Percentiles rank a stretch among this genome's conserved stretches.
Evolutionary conservation across 2,113 vertebrate species (phyloP).

Genomic region (Malaclemys terrapin): DNA sequence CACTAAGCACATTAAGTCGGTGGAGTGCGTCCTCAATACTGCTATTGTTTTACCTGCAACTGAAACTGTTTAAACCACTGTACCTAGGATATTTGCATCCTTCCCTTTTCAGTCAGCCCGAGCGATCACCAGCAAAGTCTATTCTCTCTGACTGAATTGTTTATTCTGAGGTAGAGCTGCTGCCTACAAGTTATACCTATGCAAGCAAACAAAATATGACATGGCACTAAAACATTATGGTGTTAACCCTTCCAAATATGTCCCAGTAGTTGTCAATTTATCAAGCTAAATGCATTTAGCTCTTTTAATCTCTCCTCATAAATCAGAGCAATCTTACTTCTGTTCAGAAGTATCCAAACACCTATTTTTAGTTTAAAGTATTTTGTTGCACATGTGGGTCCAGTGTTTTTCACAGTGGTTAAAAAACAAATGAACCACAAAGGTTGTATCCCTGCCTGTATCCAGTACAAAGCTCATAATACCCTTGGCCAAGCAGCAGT

Average conservation of each 20-base stretch:
- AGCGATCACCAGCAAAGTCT: neutral
- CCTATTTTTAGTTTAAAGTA: neutral
- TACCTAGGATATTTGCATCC: neutral
- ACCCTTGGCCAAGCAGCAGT: neutral
- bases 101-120: neutral
- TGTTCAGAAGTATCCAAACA: neutral
- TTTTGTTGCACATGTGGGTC: neutral
- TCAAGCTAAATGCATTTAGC: neutral
- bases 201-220: neutral
- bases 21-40: neutral
- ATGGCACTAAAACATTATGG: rapidly evolving
- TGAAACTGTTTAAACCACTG: slow-evolving; percentile 17
- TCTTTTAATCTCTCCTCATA: neutral
- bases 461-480: neutral
- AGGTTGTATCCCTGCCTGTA: neutral
- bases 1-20: too few relatives aligned
- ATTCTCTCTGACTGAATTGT: neutral
- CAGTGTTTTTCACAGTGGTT: neutral
- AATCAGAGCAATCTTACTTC: neutral
- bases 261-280: neutral
- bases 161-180: slow-evolving; percentile 14
- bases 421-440: neutral
- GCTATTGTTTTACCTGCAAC: slow-evolving; percentile 2
- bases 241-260: slow-evolving; percentile 1
- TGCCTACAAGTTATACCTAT: neutral